A percentile compares a stretch with the other conserved stretches of the same genome.
phyloP scores from a whole-genome alignment of 2,113 vertebrate species.

The Rhinopomastus cyanomelas region DNA sequence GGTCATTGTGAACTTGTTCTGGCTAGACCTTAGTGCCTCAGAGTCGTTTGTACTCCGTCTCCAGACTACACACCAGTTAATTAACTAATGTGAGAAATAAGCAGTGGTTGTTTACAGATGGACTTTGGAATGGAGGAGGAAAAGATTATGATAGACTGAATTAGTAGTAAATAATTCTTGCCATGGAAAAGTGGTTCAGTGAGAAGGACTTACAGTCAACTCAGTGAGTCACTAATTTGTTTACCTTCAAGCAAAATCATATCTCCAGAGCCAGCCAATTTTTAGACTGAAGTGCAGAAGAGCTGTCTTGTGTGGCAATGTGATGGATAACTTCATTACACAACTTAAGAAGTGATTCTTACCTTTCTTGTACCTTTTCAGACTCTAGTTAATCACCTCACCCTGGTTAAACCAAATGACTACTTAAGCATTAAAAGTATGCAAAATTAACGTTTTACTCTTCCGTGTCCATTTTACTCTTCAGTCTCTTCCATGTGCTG shows the following conservation, averaged over 20 bases:
- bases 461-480: no score
- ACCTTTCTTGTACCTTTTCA: slow-evolving; percentile 59
- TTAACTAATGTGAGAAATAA: neutral
- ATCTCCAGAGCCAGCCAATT: neutral
- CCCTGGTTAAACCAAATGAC: neutral
- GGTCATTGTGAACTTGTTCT: neutral
- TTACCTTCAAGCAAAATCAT: slow-evolving; percentile 53
- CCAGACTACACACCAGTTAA: neutral
- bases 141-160: neutral
- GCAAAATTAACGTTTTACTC: slow-evolving; percentile 24
- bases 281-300: slow-evolving; percentile 30
- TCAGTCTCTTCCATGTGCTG: neutral
- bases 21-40: neutral
- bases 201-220: slow-evolving; percentile 3
- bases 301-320: neutral
- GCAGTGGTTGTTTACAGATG: neutral
- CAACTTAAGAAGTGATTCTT: slow-evolving; percentile 42
- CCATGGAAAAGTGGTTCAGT: neutral
- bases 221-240: slow-evolving; percentile 46
- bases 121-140: neutral
- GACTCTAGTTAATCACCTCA: slow-evolving; percentile 29
- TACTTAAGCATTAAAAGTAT: neutral
- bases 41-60: neutral
- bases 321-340: slow-evolving; percentile 64
- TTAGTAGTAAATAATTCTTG: neutral